Percentiles rank a stretch among this genome's conserved stretches.
phyloP scores from a whole-genome alignment of 2,888 invertebrate genomes.

The Fabriciana adippe region DNA sequence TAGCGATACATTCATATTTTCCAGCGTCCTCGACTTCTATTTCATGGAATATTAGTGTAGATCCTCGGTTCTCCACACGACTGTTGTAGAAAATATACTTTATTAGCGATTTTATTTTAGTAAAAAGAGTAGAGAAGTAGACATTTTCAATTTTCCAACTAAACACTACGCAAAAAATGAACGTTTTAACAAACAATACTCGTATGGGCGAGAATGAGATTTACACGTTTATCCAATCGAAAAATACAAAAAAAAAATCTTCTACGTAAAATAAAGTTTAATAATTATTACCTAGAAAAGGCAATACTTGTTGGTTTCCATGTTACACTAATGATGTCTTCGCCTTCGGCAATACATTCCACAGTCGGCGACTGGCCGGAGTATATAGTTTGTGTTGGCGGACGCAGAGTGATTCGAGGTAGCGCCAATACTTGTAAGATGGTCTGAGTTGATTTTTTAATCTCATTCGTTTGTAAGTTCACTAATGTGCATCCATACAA shows the following conservation, averaged over 20 bases:
- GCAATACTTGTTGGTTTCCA: constrained; percentile 85
- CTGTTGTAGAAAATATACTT: constrained; percentile 48
- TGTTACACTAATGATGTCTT: constrained; percentile 86
- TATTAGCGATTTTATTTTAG: not conserved
- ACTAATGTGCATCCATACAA: constrained; percentile 88
- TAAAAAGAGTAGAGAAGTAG: too few relatives aligned
- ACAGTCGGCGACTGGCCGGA: constrained; percentile 90
- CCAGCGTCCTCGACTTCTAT: constrained; percentile 91
- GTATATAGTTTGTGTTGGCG: constrained; percentile 86
- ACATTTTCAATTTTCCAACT: too few relatives aligned
- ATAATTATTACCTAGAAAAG: constrained; percentile 75
- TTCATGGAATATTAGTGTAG: constrained; percentile 85
- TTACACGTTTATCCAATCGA: too few relatives aligned
- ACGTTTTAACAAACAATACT: too few relatives aligned
- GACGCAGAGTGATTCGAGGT: constrained; percentile 84
- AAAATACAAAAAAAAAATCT: too few relatives aligned
- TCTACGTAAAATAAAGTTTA: not conserved
- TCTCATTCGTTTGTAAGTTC: constrained; percentile 49
- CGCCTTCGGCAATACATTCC: constrained; percentile 88
- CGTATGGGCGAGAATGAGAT: too few relatives aligned
- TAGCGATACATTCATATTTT: constrained; percentile 89
- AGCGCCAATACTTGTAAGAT: constrained; percentile 56
- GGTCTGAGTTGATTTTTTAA: constrained; percentile 52
- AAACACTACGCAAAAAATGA: too few relatives aligned
- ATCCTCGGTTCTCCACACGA: constrained; percentile 84